Conservation (phyloP, 2,113 vertebrate genomes). For the Pithys albifrons region DNA sequence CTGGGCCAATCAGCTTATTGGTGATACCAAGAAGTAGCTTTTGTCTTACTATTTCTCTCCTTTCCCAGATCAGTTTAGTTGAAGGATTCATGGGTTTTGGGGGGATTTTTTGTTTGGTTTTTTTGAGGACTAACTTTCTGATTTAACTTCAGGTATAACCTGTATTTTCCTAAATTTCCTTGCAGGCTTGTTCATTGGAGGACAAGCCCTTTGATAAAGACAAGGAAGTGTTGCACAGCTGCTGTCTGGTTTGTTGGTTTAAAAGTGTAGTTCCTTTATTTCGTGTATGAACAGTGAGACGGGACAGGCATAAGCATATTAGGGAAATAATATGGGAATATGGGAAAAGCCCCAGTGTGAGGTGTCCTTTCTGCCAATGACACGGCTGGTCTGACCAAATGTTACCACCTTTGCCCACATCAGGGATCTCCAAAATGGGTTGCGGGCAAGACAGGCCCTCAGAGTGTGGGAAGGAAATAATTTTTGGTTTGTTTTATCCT, state of each 20-base stretch:
- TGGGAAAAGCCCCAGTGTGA: neutral
- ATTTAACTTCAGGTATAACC: neutral
- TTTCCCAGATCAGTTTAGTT: neutral
- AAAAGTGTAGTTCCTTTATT: neutral
- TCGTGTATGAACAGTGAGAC: neutral
- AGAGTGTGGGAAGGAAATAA: neutral
- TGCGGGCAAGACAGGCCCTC: neutral
- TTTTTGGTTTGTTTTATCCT: neutral
- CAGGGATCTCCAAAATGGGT: neutral
- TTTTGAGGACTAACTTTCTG: neutral
- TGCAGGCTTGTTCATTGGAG: neutral
- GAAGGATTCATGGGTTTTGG: neutral
- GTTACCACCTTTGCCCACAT: neutral
- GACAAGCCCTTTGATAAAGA: neutral
- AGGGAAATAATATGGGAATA: neutral
- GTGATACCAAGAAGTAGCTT: neutral
- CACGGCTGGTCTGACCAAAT: neutral
- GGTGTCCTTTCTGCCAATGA: neutral
- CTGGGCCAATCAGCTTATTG: neutral
- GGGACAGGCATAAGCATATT: neutral
- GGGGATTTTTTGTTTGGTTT: neutral
- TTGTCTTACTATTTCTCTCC: neutral
- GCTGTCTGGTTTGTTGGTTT: neutral
- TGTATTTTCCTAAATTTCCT: neutral
- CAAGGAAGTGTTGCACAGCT: neutral